These are phyloP conservation scores for Phyllopteryx taeniolatus DNA, from an alignment of 2,113 vertebrate species.

Conservation along the genomic window DNA sequence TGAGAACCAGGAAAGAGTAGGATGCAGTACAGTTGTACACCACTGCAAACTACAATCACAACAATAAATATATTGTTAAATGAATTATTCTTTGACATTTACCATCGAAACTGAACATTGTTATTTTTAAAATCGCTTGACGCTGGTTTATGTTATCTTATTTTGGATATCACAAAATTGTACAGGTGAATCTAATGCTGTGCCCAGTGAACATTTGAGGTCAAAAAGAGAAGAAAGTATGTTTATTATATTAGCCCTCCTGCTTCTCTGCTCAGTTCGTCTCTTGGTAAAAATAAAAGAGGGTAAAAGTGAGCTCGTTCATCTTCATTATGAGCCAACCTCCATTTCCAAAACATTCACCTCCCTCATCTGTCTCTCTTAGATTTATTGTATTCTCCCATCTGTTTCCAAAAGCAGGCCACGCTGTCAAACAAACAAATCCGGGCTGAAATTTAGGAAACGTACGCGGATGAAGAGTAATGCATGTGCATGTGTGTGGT, in stretches of 20 bases:
- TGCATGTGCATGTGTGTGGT: constrained; percentile 21
- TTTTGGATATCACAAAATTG: neutral
- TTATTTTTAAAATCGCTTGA: neutral
- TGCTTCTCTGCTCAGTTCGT: constrained; percentile 5
- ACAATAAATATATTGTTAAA: neutral
- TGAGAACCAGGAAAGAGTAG: neutral
- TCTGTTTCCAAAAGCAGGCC: constrained; percentile 15
- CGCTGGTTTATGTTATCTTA: neutral
- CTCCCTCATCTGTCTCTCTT: constrained; percentile 36
- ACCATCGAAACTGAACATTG: too few relatives aligned
- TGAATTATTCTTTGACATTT: neutral
- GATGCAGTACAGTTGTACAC: neutral
- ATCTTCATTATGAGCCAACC: constrained; percentile 50
- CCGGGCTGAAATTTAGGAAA: constrained; percentile 10
- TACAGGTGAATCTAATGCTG: neutral
- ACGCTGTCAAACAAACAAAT: constrained; percentile 1
- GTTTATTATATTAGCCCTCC: constrained; percentile 3
- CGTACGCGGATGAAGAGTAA: constrained; percentile 6
- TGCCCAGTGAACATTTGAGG: neutral
- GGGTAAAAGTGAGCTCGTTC: constrained; percentile 26
- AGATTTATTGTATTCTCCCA: constrained; percentile 25
- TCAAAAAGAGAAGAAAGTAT: neutral
- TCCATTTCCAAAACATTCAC: constrained; percentile 22
- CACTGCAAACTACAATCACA: neutral
- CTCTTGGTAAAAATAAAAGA: neutral